These are phyloP conservation scores for Ligdia adustata DNA, from an alignment of 2,888 invertebrate genomes.

Conservation along the genomic window DNA sequence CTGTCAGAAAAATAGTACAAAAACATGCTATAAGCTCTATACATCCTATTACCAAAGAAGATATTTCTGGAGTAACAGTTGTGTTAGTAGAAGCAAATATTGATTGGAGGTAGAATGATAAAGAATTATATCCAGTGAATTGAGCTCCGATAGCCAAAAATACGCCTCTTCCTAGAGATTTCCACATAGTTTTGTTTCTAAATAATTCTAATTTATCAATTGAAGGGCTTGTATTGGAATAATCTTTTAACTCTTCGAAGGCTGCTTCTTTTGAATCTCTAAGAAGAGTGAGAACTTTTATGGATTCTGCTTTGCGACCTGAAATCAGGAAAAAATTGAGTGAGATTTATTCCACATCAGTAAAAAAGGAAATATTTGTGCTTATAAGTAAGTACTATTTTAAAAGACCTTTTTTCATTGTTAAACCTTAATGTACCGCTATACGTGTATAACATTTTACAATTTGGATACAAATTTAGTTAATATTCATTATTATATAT, in stretches of 20 bases:
- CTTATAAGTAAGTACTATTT: too few relatives aligned
- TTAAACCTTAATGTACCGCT: too few relatives aligned
- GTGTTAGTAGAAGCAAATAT: constrained; percentile 57
- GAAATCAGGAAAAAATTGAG: too few relatives aligned
- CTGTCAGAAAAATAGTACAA: constrained; percentile 45
- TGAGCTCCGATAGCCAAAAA: constrained; percentile 36
- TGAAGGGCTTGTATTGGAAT: constrained; percentile 29
- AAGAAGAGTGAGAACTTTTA: constrained; percentile 48
- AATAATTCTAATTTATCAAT: constrained; percentile 23
- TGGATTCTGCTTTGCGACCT: constrained; percentile 53
- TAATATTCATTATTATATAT: too few relatives aligned
- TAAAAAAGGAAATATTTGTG: too few relatives aligned
- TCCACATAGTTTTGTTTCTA: constrained; percentile 4
- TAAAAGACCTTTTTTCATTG: too few relatives aligned
- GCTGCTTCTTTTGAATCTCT: constrained; percentile 54
- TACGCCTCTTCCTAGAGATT: constrained; percentile 5
- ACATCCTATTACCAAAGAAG: constrained; percentile 54
- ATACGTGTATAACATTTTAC: too few relatives aligned
- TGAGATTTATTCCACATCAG: too few relatives aligned
- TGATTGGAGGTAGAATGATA: constrained; percentile 58
- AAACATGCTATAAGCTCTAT: constrained; percentile 56
- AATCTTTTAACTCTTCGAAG: constrained; percentile 54
- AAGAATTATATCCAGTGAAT: constrained; percentile 53
- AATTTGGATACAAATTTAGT: too few relatives aligned
- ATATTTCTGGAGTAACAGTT: constrained; percentile 49